Conservation (phyloP, 2,113 vertebrate genomes). For the Piprites chloris region DNA sequence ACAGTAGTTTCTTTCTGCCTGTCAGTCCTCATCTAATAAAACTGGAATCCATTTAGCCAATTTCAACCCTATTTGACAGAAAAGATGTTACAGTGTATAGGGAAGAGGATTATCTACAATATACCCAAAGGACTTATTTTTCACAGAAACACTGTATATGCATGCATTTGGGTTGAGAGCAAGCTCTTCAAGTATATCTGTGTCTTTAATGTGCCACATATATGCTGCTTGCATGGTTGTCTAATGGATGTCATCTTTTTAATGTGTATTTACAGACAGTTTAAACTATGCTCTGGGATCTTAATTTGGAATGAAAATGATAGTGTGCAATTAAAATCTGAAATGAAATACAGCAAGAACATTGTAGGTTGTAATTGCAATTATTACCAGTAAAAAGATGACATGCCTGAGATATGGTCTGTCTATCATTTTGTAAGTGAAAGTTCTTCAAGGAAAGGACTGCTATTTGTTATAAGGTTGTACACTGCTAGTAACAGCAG, state of each 20-base stretch:
- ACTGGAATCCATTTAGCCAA: not conserved
- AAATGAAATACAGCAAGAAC: slow-evolving; percentile 39
- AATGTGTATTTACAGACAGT: slow-evolving; percentile 40
- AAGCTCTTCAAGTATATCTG: not conserved
- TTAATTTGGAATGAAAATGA: slow-evolving; percentile 43
- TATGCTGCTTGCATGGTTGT: not conserved
- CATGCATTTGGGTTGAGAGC: not conserved
- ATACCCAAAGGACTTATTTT: slow-evolving; percentile 7
- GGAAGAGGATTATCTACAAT: not conserved
- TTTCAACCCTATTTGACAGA: slow-evolving; percentile 16
- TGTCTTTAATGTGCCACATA: not conserved
- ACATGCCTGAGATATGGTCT: not conserved
- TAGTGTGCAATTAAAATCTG: slow-evolving; percentile 52
- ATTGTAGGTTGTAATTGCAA: slow-evolving; percentile 37
- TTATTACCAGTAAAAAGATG: slow-evolving; percentile 22
- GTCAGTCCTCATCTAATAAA: slow-evolving; percentile 35
- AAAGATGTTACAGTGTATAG: not conserved
- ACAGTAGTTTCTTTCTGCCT: slow-evolving; percentile 4
- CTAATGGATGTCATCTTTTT: slow-evolving; percentile 15
- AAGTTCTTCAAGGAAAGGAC: slow-evolving; percentile 1
- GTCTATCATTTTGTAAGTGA: not conserved
- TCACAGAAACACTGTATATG: not conserved
- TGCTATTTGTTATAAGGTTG: not conserved
- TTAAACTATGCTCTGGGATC: slow-evolving; percentile 36
- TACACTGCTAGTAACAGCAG: not conserved